Evolutionary conservation across 1,140 invertebrate genomes (phyloP), one percentile per base, ranked within the genome.

Genomic region (Brachionus paranguensis): DNA sequence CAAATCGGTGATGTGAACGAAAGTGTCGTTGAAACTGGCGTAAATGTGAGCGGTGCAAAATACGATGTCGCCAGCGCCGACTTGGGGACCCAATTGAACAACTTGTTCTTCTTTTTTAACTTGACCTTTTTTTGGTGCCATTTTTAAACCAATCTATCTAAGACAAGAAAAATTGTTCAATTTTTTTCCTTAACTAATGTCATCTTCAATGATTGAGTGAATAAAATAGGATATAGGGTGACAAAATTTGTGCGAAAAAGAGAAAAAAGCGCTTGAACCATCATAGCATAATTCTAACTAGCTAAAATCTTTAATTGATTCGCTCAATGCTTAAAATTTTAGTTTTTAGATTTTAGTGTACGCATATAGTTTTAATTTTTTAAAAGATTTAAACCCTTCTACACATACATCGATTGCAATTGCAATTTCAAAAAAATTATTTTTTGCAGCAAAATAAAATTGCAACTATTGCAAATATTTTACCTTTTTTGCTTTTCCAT

Each of bases 31-130:
- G 91, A 99, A 99, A 85, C 95, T 97, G 85, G 98, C 98, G 89
- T 96, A 99, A 87, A 99, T 99, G 90, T 99, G 98, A 78, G 97
- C 97, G 7, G 99, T 97, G 74, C 97, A 98, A 90, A 99, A 99
- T 64, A 99, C 96, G 86, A 94, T 93, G 91, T 99, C 97, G 83
- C 97, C 97, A 88, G 98, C 96, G 85, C 95, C 93, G 37, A 97
- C 95, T 91, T 99, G 97, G 68, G 97, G 97, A 85, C 97, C 97
- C 84, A 99, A 92, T 29, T 94, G 94, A 27, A 99, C 94, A 90
- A 98, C 96, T 50, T 96, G 95, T 90, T 85, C 84, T 83, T 98
- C 95, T 89, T 98, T 96, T 91, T 98, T 96, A 87, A 94, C 94
- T 92, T 98, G 98, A 91, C 95, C 95, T 92, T 98, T 97, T 88